phyloP scores from a whole-genome alignment of 2,888 invertebrate genomes.

The Nudaria mundana region DNA sequence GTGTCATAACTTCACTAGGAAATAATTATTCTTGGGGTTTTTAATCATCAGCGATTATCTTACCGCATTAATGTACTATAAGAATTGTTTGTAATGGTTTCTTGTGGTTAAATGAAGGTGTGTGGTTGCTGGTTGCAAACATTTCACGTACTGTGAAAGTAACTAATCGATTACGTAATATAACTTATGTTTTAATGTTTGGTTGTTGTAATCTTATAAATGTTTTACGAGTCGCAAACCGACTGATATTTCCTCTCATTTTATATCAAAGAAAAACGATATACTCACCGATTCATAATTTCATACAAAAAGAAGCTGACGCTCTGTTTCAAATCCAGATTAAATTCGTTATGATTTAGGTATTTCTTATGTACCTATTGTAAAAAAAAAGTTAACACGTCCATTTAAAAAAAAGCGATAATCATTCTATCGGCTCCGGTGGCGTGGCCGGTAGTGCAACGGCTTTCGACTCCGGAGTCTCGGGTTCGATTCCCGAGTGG shows the following conservation, averaged over 20 bases:
- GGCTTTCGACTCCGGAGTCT: not conserved
- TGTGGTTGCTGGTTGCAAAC: not conserved
- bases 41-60: conserved; percentile 13
- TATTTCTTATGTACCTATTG: too few relatives aligned
- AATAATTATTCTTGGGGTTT: conserved; percentile 21
- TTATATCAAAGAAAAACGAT: too few relatives aligned
- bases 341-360: too few relatives aligned
- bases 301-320: too few relatives aligned
- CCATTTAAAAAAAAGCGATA: too few relatives aligned
- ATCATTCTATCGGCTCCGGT: too few relatives aligned
- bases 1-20: conserved; percentile 21
- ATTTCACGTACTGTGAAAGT: conserved; percentile 29
- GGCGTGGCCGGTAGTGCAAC: too few relatives aligned
- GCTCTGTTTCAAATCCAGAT: too few relatives aligned
- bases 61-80: conserved; percentile 14
- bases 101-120: conserved; percentile 2
- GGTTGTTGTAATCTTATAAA: conserved; percentile 15
- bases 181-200: conserved; percentile 23
- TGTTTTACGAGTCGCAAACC: not conserved
- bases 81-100: conserved; percentile 28
- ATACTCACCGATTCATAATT: too few relatives aligned
- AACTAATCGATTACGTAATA: conserved; percentile 27
- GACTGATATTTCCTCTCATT: too few relatives aligned
- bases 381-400: too few relatives aligned
- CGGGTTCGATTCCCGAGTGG: too few relatives aligned